phyloP scores from a whole-genome alignment of 2,113 vertebrate species.

The Myxocyprinus asiaticus region DNA sequence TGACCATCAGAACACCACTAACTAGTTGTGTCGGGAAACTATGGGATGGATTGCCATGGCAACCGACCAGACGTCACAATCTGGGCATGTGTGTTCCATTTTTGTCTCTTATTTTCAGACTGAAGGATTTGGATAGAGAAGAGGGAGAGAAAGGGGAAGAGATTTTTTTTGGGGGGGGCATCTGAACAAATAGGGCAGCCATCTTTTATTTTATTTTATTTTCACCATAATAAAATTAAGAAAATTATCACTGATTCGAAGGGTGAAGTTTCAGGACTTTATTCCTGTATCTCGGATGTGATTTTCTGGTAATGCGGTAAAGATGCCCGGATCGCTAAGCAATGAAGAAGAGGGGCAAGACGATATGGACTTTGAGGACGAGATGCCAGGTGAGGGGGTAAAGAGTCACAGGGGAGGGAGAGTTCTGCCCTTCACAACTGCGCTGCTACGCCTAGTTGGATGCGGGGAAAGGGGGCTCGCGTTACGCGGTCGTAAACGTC shows the following conservation, averaged over 20 bases:
- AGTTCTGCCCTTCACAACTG: conserved; percentile 73
- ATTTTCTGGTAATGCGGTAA: conserved; percentile 75
- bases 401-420: conserved; percentile 60
- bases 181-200: conserved; percentile 52
- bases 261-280: conserved; percentile 76
- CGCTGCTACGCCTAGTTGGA: conserved; percentile 72
- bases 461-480: conserved; percentile 79
- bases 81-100: conserved; percentile 90
- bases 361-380: conserved; percentile 85
- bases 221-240: conserved; percentile 22
- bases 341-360: conserved; percentile 83
- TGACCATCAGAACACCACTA: conserved; percentile 75
- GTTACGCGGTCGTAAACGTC: conserved; percentile 21
- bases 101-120: conserved; percentile 79
- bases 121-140: conserved; percentile 77
- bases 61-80: conserved; percentile 98
- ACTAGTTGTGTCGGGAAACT: conserved; percentile 82
- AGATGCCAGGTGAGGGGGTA: conserved; percentile 80
- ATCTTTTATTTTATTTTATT: conserved; percentile 53
- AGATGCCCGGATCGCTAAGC: conserved; percentile 84
- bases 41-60: conserved; percentile 95
- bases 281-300: conserved; percentile 69
- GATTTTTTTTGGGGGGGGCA: conserved; percentile 50
- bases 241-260: conserved; percentile 57
- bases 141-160: conserved; percentile 63